Base-by-base conservation (phyloP, 2,113 vertebrate genomes). In the Leucopternis melanops region DNA sequence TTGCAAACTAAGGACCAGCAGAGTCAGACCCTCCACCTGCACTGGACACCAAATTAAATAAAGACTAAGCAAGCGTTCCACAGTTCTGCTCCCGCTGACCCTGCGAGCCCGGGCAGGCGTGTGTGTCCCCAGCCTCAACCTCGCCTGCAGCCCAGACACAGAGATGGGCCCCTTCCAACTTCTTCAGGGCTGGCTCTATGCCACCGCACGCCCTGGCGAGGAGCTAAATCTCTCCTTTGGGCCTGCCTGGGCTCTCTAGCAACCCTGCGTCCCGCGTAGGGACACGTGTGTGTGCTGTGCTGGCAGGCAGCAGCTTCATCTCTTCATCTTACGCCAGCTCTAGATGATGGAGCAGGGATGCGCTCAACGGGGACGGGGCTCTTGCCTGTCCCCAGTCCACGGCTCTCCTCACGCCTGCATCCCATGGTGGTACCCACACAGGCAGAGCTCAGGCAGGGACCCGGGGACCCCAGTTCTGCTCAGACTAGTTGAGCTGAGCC, bases 151-250 rank as follows among this genome's bases (percentile, higher is more conserved):
- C 69, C 34, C 63, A 58, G 62, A 38, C 36, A 40, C 57, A 82
- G 21, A 1, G 3, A 55, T 4, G 31, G 52, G 36, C 15, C 29
- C 40, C 44, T 62, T 78, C 45, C 81, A 91, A 14, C 27, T 27
- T 8, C 62, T 25, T 13, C 67, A 65, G 66, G 49, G 40, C 79
- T 86, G 75, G 44, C 3, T 1, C 40, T 54, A 8, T 36, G 40
- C 40, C 83, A 69, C 71, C 2, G 0, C 23, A 34, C 0, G 0
- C 19, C 47, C 36, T 55, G 54, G 1, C 1, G 0, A 91, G 67
- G 18, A 69, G 54, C 42, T 34, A 4, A 4, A 9, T 59, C 63
- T 72, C 58, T 55, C 49, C 55, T 80, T 16, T 0, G 2, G 21
- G 61, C 26, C 20, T 6, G 27, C 34, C 50, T 10, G 13, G 38